Evolutionary conservation across 2,888 invertebrate species (phyloP), one percentile per base, ranked within the genome.

Genomic region (Listrodromus nycthemerus): DNA sequence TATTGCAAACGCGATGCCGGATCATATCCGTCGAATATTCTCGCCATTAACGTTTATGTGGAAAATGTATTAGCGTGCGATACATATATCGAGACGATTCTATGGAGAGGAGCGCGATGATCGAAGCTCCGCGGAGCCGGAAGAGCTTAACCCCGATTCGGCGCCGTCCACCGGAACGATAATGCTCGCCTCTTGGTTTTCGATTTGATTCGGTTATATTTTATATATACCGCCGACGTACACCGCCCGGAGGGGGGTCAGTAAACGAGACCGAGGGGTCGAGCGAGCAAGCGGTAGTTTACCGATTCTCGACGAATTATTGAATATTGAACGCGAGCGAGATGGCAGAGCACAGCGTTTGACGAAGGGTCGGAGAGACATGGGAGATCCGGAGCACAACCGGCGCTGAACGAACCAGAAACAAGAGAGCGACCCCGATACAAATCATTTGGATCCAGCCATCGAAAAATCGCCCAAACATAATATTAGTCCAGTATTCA

Each of bases 111-210:
- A 79, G 63, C 75, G 74, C 74, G 71, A 81, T 76, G 61, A 69
- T 78, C 80, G 37, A 52, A 79, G 75, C 82, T 80, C 61, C 82
- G 67, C 86, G 83, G 82, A 88, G 86, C 90, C 91, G 93, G 92
- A 93, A 93, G 89, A 91, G 89, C 89, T 93, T 93, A 92, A 91
- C 91, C 92, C 89, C 92, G 90, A 92, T 92, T 90, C 88, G 86
- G 88, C 85, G 87, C 70, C 77, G 89, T 86, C 87, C 88, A 86
- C 87, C 88, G 88, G 87, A 86, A 88, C 89, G 88, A 89, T 84
- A 82, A 80, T 80, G 78, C 37, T 37, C 48, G 89, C 88, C 88
- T 86, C 88, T 83, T 89, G 84, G 87, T 88, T 91, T 90, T 89
- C 91, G 91, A 92, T 92, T 92, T 88, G 92, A 89, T 90, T 89